Percentiles rank a stretch among this genome's conserved stretches.
Evolutionary conservation across 1,140 invertebrate species (phyloP).

Genomic region (Magallana gigas): DNA sequence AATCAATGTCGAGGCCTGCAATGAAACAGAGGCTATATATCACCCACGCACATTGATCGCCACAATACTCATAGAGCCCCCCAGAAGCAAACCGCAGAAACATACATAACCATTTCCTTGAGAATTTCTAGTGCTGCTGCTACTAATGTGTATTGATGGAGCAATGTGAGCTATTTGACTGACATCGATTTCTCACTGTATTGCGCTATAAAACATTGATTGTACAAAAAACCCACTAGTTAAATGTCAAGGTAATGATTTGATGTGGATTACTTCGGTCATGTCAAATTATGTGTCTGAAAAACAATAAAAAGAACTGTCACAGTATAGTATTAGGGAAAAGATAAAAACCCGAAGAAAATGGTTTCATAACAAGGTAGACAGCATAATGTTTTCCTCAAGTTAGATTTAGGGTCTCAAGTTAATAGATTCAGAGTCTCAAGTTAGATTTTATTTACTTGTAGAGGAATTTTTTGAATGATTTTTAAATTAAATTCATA

Average conservation of each 20-base stretch:
- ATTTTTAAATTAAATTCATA: too few species aligned
- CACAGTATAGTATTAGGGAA: too few species aligned
- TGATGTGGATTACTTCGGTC: too few species aligned
- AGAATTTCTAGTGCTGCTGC: not conserved
- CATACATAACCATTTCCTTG: slow-evolving; percentile 8
- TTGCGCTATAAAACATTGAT: not conserved
- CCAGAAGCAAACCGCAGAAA: not conserved
- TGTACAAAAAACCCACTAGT: not conserved
- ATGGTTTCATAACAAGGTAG: too few species aligned
- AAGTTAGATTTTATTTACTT: too few species aligned
- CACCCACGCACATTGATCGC: not conserved
- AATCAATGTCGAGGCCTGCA: not conserved
- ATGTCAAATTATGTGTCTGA: too few species aligned
- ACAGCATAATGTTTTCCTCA: too few species aligned
- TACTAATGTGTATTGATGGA: slow-evolving; percentile 10
- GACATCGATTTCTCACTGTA: not conserved
- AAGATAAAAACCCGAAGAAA: too few species aligned
- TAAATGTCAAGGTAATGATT: not conserved
- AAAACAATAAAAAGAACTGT: too few species aligned
- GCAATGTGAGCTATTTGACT: not conserved
- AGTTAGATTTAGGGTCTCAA: too few species aligned
- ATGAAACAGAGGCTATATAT: not conserved
- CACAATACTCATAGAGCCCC: not conserved
- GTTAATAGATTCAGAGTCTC: too few species aligned
- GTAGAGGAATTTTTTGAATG: too few species aligned